Conservation (phyloP, 1,140 invertebrate species). For the Eupeodes corollae region DNA sequence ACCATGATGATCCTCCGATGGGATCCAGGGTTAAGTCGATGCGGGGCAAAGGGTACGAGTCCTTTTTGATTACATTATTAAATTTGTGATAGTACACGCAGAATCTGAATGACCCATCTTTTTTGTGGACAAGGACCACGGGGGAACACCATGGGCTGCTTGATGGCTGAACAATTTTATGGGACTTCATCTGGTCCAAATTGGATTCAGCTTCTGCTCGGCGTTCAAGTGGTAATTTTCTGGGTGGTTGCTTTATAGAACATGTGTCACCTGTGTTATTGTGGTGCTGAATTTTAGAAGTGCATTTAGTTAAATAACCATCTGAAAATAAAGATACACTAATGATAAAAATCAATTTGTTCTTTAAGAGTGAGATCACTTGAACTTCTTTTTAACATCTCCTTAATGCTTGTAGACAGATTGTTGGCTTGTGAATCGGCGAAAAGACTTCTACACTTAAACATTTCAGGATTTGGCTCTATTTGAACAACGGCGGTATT, state of each 20-base stretch:
- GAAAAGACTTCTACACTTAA: too few species aligned
- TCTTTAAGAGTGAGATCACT: too few species aligned
- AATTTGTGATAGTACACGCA: conserved; percentile 21
- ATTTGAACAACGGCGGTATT: too few species aligned
- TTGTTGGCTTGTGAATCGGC: too few species aligned
- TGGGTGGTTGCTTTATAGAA: conserved; percentile 2
- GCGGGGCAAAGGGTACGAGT: conserved; percentile 41
- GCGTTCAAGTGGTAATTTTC: background rate
- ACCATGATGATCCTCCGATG: background rate
- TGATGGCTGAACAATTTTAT: conserved; percentile 13
- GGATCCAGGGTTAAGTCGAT: conserved; percentile 27
- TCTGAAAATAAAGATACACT: too few species aligned
- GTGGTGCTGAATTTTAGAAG: conserved; percentile 4
- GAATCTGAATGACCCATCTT: conserved; percentile 19
- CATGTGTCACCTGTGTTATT: conserved; percentile 8
- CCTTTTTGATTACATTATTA: conserved; percentile 26
- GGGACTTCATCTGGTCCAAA: background rate
- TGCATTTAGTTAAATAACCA: too few species aligned
- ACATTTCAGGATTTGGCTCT: too few species aligned
- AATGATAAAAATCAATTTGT: too few species aligned
- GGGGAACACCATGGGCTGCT: conserved; percentile 38
- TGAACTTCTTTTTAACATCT: too few species aligned
- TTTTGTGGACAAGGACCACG: conserved; percentile 41
- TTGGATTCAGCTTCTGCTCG: background rate
- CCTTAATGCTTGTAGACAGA: too few species aligned